Evolutionary conservation across 2,113 vertebrate species (phyloP), one percentile per base, ranked within the genome.

Genomic region (Cyrtonyx montezumae): DNA sequence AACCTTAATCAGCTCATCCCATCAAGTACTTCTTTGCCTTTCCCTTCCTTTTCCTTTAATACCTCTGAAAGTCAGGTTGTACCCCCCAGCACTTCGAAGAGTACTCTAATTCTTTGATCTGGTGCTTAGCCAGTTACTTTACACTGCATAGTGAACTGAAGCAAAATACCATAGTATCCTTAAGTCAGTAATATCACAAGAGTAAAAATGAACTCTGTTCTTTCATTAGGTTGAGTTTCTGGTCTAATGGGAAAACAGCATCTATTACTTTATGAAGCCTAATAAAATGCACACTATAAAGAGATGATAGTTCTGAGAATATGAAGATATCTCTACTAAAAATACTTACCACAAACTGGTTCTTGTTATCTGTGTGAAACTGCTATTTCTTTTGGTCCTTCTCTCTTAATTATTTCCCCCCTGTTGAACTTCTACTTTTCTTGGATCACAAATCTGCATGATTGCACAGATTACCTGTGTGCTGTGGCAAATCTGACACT

Each of bases 381-480:
- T 62, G 65, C 34, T 42, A 51, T 75, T 80, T 90, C 36, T 76
- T 84, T 87, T 34, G 40, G 25, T 36, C 46, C n/a, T 91, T 88
- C 53, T 73, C 12, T 70, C 40, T 86, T 65, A 86, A 81, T 89
- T 94, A 63, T 61, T 73, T 81, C 67, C 51, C n/a, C 28, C 42
- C 86, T 55, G 28, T 8, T 18, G 74, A 95, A 92, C 88, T 94
- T 90, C 75, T 88, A 2, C 56, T 95, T 95, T 85, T 95, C 67
- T 90, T 92, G 58, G 71, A 82, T 96, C 92, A 89, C 96, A 95
- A 96, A 96, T 95, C 89, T 66, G 45, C 63, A 71, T 61, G 70
- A 96, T 93, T 91, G 84, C 65, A 85, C 37, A 88, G 91, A 97
- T 96, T 90, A 93, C 90, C 87, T 94, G 87, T 28, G 42, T 93